Base-by-base conservation (phyloP, 2,797 vertebrate species). In the Menidia menidia region DNA sequence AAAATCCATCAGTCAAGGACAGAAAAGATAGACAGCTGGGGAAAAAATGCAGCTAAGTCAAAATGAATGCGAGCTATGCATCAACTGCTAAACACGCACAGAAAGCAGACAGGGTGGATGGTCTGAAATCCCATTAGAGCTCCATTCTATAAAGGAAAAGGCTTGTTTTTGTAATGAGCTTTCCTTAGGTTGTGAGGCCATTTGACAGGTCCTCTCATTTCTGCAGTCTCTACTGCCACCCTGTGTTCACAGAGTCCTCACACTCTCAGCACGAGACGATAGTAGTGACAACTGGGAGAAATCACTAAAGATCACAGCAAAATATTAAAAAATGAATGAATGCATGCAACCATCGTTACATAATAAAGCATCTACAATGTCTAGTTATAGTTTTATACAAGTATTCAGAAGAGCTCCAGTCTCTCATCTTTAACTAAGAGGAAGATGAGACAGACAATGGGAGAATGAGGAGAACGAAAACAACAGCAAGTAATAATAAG, bases 1-100 rank as follows among this genome's bases (percentile, higher is more conserved):
- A 84, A 86, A 85, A 89, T 88, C 82, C 88, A 83, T 87, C 84
- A 88, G 60, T 75, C 75, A 79, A 87, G 86, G 81, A 81, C 83
- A 71, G 61, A 60, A 72, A 66, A 83, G 72, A 83, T 59, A 78
- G 72, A 72, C 15, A 18, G 35, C 69, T 50, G 50, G 41, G 25
- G 61, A 80, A 81, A 86, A 87, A 71, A 77, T 47, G 65, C 57
- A 13, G 60, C 59, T 80, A 54, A 64, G 73, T 81, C 58, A 85
- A 75, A 85, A 48, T 41, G 68, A 71, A 13, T 10, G 55, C 43
- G 14, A 48, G 2, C 12, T 43, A 45, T 10, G 10, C 55, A 41
- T 65, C 25, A 70, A 48, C 66, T 25, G 15, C 33, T 8, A 73
- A 47, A 57, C 48, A 18, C 19, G 42, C 48, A 31, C 11, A 41